Conservation (phyloP, 2,888 invertebrate genomes). For the Netelia fuscicornis region DNA sequence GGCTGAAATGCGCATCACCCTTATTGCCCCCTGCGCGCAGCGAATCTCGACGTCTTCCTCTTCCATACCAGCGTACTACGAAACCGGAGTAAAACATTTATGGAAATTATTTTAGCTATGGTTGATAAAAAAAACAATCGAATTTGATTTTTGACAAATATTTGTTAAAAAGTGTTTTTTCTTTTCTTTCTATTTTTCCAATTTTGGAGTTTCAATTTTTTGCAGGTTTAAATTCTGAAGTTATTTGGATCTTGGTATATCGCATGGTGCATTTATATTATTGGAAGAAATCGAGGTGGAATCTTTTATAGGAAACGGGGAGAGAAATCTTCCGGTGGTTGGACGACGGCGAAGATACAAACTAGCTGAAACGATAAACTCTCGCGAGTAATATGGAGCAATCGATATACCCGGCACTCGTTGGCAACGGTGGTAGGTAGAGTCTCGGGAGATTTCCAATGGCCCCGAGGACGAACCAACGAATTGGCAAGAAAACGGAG, state of each 20-base stretch:
- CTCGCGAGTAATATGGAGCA: slow-evolving; percentile 44
- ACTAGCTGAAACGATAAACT: slow-evolving; percentile 61
- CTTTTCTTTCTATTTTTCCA: no score
- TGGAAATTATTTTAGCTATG: no score
- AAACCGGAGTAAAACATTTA: not conserved
- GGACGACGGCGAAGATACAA: slow-evolving; percentile 51
- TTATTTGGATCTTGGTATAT: not conserved
- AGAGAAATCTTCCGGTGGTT: slow-evolving; percentile 37
- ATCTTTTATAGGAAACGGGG: not conserved
- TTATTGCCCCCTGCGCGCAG: not conserved
- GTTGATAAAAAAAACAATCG: no score
- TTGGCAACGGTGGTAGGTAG: slow-evolving; percentile 16
- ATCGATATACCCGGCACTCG: slow-evolving; percentile 59
- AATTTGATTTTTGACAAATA: no score
- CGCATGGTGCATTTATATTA: not conserved
- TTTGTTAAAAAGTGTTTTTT: no score
- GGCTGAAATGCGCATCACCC: slow-evolving; percentile 45
- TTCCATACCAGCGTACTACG: not conserved
- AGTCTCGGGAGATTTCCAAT: slow-evolving; percentile 60
- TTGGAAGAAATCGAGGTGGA: slow-evolving; percentile 36
- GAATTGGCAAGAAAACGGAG: slow-evolving; percentile 68
- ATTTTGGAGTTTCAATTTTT: no score
- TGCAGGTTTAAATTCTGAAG: no score
- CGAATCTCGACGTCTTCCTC: slow-evolving; percentile 31
- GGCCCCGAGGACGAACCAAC: slow-evolving; percentile 52